Conservation (phyloP, 2,888 invertebrate species). For the Yponomeuta sedellus region DNA sequence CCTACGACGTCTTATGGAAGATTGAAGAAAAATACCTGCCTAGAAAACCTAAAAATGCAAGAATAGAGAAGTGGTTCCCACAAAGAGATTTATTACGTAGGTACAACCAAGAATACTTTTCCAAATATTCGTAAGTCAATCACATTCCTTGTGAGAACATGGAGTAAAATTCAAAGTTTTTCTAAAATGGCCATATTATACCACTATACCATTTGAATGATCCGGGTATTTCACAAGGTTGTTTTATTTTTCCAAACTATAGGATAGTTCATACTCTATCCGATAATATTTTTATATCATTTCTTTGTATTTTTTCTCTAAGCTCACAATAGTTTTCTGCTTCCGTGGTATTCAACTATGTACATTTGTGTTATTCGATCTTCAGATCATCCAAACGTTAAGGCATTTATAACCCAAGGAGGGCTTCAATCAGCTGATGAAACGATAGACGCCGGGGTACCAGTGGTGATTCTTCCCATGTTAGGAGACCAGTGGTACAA, state of each 20-base stretch:
- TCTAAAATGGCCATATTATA: no score
- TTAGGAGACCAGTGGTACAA: constrained; percentile 31
- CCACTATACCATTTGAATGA: no score
- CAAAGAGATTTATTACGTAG: constrained; percentile 15
- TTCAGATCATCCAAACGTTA: constrained; percentile 33
- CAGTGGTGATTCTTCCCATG: constrained; percentile 29
- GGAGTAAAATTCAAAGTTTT: no score
- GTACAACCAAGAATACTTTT: neutral
- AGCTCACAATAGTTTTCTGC: no score
- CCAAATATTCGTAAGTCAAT: no score
- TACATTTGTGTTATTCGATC: constrained; percentile 7
- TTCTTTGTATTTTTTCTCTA: no score
- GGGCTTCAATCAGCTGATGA: constrained; percentile 33
- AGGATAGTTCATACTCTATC: no score
- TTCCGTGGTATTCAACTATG: no score
- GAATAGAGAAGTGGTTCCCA: constrained; percentile 21
- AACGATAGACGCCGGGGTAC: constrained; percentile 30
- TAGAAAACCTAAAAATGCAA: constrained; percentile 4
- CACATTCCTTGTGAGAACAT: no score
- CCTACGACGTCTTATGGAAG: constrained; percentile 15
- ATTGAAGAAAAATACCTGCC: constrained; percentile 9
- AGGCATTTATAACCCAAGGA: constrained; percentile 31
- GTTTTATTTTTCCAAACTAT: no score
- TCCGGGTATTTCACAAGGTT: no score
- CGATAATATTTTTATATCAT: no score